A percentile compares a stretch with the other conserved stretches of the same genome.
Conservation (phyloP, 2,113 vertebrate species). For the Pachyramphus minor region DNA sequence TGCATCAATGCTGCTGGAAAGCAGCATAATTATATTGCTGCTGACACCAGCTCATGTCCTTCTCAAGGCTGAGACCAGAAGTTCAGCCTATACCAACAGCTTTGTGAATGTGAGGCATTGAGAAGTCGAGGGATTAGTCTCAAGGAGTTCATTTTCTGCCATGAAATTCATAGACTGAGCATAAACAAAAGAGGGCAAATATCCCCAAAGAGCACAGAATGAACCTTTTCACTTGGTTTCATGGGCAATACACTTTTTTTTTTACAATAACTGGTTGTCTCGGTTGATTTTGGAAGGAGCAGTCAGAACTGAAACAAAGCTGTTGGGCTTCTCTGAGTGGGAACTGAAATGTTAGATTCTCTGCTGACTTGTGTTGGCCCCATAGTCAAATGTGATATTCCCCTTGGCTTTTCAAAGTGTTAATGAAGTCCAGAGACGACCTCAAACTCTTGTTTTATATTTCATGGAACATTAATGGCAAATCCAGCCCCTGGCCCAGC, state of each 20-base stretch:
- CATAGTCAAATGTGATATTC: constrained; percentile 19
- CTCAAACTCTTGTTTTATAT: neutral
- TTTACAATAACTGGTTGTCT: neutral
- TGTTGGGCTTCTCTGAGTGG: neutral
- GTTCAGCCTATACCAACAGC: neutral
- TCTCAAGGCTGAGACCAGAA: neutral
- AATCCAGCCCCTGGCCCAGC: constrained; percentile 1
- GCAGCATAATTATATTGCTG: neutral
- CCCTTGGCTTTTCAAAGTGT: constrained; percentile 35
- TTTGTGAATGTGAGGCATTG: neutral
- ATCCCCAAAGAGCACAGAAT: neutral
- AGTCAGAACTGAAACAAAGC: neutral
- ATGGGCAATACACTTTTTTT: neutral
- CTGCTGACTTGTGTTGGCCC: constrained; percentile 15
- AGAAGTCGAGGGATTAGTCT: neutral
- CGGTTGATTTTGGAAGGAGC: constrained; percentile 28
- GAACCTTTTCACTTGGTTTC: constrained; percentile 15
- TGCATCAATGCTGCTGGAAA: neutral
- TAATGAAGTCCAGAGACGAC: constrained; percentile 32
- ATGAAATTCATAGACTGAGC: neutral
- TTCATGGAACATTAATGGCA: constrained; percentile 43
- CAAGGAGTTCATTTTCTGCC: neutral
- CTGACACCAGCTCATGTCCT: neutral
- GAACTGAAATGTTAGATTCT: constrained; percentile 48
- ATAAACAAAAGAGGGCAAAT: neutral